Base-by-base conservation (phyloP, 1,140 invertebrate genomes). In the Drosophila punjabiensis region DNA sequence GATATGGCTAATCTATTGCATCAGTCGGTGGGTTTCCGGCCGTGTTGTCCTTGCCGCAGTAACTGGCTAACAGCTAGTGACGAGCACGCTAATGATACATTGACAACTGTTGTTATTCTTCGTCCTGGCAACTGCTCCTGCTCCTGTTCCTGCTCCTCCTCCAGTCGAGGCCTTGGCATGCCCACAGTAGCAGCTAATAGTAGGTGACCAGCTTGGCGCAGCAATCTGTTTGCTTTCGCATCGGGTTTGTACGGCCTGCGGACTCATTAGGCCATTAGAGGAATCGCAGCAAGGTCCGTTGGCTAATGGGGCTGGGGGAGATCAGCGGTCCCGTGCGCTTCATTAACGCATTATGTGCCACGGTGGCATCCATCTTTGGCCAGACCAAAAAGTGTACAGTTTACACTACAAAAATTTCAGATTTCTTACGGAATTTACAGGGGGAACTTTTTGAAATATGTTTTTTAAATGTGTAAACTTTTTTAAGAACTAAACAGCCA, bases 31-130 rank as follows among this genome's bases (percentile, higher is more conserved):
- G 53, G n/a, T 56, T 45, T 58, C 55, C 37, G 66, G 67, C 43
- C 53, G 11, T 69, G 66, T 55, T 50, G 33, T 9, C n/a, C 39
- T n/a, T 24, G 47, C 63, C 48, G 24, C 58, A 50, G 52, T 71
- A 68, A 56, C 65, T 69, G 48, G 68, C 64, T 68, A 33, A 56
- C 47, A 52, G 59, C 33, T 35, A 61, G 32, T 55, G 37, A 64
- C 56, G 65, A 53, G 59, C 62, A 56, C 67, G 82, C 76, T 87
- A 87, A 87, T 87, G 83, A 87, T 76, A 87, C 80, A 84, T 81
- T 85, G 68, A 76, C 84, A 80, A 81, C 83, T 83, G 83, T 71
- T 88, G 76, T 82, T 69, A 74, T 88, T 82, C 50, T 58, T 58
- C 14, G 16, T 62, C 45, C 43, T 11, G 28, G 18, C 16, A 55